phyloP scores from a whole-genome alignment of 2,797 vertebrate species.

The Rhabdomys pumilio region DNA sequence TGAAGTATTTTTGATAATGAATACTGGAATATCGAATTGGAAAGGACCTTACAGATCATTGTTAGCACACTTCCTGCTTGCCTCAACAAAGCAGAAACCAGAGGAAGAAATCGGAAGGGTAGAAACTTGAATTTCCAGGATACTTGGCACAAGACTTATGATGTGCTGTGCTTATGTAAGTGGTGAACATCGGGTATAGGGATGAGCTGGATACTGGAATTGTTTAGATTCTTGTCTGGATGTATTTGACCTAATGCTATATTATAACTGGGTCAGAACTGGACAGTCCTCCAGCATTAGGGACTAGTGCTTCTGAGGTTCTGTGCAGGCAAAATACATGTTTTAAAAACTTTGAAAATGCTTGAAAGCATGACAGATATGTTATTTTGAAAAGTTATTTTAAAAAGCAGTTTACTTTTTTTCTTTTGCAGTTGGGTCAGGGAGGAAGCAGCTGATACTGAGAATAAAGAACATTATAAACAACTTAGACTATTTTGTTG shows the following conservation, averaged over 20 bases:
- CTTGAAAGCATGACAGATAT: neutral
- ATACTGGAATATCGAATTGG: constrained; percentile 40
- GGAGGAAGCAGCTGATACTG: constrained; percentile 22
- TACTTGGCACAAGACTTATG: neutral
- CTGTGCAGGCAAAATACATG: neutral
- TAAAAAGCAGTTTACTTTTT: constrained; percentile 62
- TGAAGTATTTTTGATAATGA: constrained; percentile 48
- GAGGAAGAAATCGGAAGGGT: constrained; percentile 66
- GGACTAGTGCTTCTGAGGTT: neutral
- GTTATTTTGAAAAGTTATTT: constrained; percentile 62
- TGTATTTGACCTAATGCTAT: constrained; percentile 55
- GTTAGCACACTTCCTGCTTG: constrained; percentile 50
- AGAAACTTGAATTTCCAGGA: constrained; percentile 57
- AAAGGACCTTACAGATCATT: constrained; percentile 50
- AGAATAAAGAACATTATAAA: constrained; percentile 52
- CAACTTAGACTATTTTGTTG: constrained; percentile 33
- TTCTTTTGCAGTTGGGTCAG: constrained; percentile 1
- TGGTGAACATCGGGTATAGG: neutral
- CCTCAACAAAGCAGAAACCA: constrained; percentile 59
- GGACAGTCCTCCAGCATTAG: constrained; percentile 9
- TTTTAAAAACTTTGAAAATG: constrained; percentile 62
- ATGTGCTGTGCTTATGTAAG: neutral
- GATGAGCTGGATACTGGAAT: constrained; percentile 39
- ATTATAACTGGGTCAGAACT: constrained; percentile 35
- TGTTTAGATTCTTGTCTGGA: constrained; percentile 49